These are phyloP conservation scores for Sesia bembeciformis DNA, from an alignment of 2,888 invertebrate genomes.

Conservation along the genomic window DNA sequence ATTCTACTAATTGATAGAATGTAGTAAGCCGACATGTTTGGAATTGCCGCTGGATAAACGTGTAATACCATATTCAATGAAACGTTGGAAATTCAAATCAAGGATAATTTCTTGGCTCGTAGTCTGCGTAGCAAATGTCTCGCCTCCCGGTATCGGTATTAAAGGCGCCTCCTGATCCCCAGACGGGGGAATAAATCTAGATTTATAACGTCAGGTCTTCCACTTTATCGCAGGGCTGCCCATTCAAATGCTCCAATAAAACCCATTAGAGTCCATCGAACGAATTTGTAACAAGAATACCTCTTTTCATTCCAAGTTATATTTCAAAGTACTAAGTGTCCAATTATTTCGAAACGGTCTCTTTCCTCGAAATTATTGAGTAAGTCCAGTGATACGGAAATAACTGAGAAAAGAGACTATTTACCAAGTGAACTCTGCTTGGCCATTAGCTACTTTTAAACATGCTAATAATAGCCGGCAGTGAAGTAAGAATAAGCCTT, in stretches of 20 bases:
- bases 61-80: not conserved
- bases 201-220: slow-evolving; percentile 2
- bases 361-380: no score
- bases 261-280: slow-evolving; percentile 7
- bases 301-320: not conserved
- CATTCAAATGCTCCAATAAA: slow-evolving; percentile 11
- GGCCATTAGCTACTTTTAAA: no score
- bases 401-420: no score
- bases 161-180: not conserved
- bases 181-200: slow-evolving; percentile 1
- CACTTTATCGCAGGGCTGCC: slow-evolving; percentile 3
- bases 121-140: not conserved
- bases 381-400: no score
- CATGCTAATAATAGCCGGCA: no score
- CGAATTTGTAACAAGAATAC: not conserved
- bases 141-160: not conserved
- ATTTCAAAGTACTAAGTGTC: not conserved
- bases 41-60: no score
- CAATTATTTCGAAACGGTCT: not conserved
- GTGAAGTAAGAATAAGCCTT: slow-evolving; percentile 3
- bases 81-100: not conserved
- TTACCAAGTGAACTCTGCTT: no score
- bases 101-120: not conserved
- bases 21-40: no score
- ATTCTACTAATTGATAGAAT: no score